These are phyloP conservation scores for roundworm (Caenorhabditis elegans) DNA, from an alignment of 1,140 invertebrate genomes.

Conservation along the genomic window WBcel235 BX284602.5:7766001-7766500, in stretches of 20 bases:
- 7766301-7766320: neutral
- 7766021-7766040: too few species aligned
- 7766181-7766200: neutral
- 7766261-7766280: slow-evolving; percentile 7
- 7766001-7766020: too few species aligned
- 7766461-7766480: too few species aligned
- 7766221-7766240: slow-evolving; percentile 15
- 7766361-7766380: too few species aligned
- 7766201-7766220: neutral
- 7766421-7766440: too few species aligned
- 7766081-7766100: slow-evolving; percentile 13
- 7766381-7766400: too few species aligned
- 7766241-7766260: neutral
- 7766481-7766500: too few species aligned
- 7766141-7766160: slow-evolving; percentile 5
- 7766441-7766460: too few species aligned
- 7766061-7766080: neutral
- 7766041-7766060: neutral
- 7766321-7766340: too few species aligned
- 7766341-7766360: too few species aligned
- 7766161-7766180: neutral
- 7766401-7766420: too few species aligned
- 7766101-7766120: neutral
- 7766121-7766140: neutral
- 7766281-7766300: neutral